Evolutionary conservation across 2,797 vertebrate genomes (phyloP).

Genomic region (Poecilia wingei): DNA sequence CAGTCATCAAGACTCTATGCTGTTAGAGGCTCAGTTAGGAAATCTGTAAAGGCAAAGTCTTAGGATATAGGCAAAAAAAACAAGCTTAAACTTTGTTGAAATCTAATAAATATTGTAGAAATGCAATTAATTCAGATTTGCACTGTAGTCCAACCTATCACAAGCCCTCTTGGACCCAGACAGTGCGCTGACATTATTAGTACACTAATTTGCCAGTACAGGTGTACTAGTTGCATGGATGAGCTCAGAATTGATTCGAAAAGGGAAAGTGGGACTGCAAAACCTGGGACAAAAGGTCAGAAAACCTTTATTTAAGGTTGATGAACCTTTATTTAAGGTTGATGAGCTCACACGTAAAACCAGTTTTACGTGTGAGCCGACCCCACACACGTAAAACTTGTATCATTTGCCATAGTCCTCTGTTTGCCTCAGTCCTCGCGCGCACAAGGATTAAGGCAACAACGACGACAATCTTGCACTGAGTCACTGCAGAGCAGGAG

Average conservation of each 20-base stretch:
- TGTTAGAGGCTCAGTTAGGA: not conserved
- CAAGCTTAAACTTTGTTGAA: not conserved
- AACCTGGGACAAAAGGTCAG: constrained; percentile 6
- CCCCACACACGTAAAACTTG: too few species aligned
- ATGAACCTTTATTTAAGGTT: not conserved
- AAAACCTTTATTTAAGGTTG: not conserved
- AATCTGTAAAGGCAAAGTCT: not conserved
- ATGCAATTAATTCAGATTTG: not conserved
- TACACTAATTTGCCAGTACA: not conserved
- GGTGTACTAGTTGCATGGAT: not conserved
- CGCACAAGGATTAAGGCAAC: not conserved
- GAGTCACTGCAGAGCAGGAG: not conserved
- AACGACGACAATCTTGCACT: not conserved
- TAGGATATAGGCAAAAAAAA: not conserved
- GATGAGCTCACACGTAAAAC: too few species aligned
- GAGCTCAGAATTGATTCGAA: not conserved
- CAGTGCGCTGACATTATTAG: not conserved
- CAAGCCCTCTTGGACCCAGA: not conserved
- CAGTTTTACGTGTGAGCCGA: too few species aligned
- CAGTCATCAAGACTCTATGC: not conserved
- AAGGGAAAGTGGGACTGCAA: not conserved
- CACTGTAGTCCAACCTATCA: not conserved
- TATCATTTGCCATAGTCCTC: too few species aligned
- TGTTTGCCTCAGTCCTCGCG: too few species aligned
- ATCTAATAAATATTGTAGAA: not conserved